A percentile compares a stretch with the other conserved stretches of the same genome.
These are phyloP conservation scores for Drosophila picticornis DNA, from an alignment of 2,888 invertebrate species.

Conservation along the genomic window DNA sequence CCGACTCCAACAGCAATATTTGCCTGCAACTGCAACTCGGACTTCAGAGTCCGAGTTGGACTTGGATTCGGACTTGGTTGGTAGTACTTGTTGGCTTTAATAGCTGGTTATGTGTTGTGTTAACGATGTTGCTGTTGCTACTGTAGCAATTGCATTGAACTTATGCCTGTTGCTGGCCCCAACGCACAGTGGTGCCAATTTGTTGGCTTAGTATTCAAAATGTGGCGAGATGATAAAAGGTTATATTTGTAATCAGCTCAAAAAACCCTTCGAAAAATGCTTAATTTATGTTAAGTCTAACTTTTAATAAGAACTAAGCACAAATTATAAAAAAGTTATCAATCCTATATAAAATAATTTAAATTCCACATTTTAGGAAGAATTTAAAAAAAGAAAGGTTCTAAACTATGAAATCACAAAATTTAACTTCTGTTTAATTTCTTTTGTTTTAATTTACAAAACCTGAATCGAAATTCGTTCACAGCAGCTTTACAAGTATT, in stretches of 20 bases:
- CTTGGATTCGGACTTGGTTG: constrained; percentile 35
- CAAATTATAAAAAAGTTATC: neutral
- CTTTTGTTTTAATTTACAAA: neutral
- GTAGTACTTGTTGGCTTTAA: constrained; percentile 57
- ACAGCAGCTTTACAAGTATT: neutral
- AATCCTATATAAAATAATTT: neutral
- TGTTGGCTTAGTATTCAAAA: neutral
- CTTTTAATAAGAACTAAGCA: neutral
- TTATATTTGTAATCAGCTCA: neutral
- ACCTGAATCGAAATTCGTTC: neutral
- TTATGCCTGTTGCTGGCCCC: constrained; percentile 46
- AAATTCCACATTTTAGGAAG: neutral
- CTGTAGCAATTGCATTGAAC: constrained; percentile 69
- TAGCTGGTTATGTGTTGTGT: constrained; percentile 76
- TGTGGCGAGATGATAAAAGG: neutral
- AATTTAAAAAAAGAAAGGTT: neutral
- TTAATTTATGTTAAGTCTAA: neutral
- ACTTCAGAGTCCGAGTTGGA: constrained; percentile 15
- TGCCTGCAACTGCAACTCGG: constrained; percentile 18
- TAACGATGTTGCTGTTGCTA: constrained; percentile 76
- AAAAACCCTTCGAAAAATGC: neutral
- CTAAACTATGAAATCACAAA: neutral
- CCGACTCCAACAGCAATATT: constrained; percentile 19
- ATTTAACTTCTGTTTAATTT: neutral
- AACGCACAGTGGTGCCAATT: constrained; percentile 46